Conservation (phyloP, 1,140 invertebrate genomes). For the Hydropsyche tenuis region DNA sequence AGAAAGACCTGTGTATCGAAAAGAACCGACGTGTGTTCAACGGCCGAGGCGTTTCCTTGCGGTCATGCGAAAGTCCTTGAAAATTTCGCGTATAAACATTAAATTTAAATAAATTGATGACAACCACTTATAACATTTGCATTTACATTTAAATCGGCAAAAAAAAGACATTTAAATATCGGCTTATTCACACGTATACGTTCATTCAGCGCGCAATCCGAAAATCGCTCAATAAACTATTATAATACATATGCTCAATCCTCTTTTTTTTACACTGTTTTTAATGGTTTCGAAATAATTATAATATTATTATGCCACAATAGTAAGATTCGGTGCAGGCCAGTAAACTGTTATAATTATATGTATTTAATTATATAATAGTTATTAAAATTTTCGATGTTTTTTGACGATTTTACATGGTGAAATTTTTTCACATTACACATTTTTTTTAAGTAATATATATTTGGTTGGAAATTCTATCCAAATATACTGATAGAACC, state of each 20-base stretch:
- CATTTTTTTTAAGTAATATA: too few relatives aligned
- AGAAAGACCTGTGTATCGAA: not conserved
- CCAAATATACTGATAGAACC: too few relatives aligned
- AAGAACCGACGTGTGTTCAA: not conserved
- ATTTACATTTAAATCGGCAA: slow-evolving; percentile 19
- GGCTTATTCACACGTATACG: slow-evolving; percentile 1
- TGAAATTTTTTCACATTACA: too few relatives aligned
- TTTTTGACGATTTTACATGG: too few relatives aligned
- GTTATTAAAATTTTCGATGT: too few relatives aligned
- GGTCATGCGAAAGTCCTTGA: slow-evolving; percentile 21
- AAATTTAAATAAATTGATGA: slow-evolving; percentile 29
- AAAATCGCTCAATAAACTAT: too few relatives aligned
- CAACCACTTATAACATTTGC: slow-evolving; percentile 27
- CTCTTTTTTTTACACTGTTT: not conserved
- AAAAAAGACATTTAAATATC: slow-evolving; percentile 15
- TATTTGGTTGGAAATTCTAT: too few relatives aligned
- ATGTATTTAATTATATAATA: too few relatives aligned
- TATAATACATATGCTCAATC: not conserved
- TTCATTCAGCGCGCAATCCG: not conserved
- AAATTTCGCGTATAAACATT: slow-evolving; percentile 26
- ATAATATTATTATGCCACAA: too few relatives aligned
- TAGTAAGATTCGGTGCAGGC: too few relatives aligned
- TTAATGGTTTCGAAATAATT: too few relatives aligned
- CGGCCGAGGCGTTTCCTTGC: not conserved
- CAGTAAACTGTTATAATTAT: too few relatives aligned